Percentiles rank a stretch among this genome's conserved stretches.
phyloP scores from a whole-genome alignment of 2,113 vertebrate genomes.

The Stictonetta naevosa region DNA sequence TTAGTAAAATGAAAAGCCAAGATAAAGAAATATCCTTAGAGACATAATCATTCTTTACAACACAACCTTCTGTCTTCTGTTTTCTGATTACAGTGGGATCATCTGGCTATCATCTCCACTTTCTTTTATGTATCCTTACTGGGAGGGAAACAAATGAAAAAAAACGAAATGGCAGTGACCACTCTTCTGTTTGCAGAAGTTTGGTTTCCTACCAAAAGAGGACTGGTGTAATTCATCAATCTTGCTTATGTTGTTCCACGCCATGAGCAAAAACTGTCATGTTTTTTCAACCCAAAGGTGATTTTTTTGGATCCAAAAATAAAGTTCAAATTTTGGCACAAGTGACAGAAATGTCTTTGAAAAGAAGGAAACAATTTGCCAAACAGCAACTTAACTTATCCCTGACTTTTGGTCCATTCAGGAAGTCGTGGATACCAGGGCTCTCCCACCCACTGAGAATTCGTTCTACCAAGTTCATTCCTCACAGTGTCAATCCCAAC shows the following conservation, averaged over 20 bases:
- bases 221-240: not conserved
- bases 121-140: not conserved
- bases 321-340: conserved; percentile 5
- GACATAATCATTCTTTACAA: not conserved
- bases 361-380: not conserved
- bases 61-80: not conserved
- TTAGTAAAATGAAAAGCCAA: not conserved
- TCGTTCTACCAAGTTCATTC: not conserved
- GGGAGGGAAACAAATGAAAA: not conserved
- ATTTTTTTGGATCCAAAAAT: conserved; percentile 12
- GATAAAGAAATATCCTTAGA: not conserved
- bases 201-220: not conserved
- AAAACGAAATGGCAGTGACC: not conserved
- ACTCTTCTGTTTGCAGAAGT: not conserved
- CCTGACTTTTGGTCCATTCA: not conserved
- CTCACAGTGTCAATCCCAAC: not conserved
- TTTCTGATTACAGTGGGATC: not conserved
- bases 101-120: not conserved
- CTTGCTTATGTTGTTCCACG: not conserved
- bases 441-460: not conserved
- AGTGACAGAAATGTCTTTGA: not conserved
- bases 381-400: not conserved
- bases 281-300: conserved; percentile 6
- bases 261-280: not conserved
- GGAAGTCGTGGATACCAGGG: not conserved